phyloP scores from a whole-genome alignment of 2,888 invertebrate species.

The Brachynemurus nebulosus region DNA sequence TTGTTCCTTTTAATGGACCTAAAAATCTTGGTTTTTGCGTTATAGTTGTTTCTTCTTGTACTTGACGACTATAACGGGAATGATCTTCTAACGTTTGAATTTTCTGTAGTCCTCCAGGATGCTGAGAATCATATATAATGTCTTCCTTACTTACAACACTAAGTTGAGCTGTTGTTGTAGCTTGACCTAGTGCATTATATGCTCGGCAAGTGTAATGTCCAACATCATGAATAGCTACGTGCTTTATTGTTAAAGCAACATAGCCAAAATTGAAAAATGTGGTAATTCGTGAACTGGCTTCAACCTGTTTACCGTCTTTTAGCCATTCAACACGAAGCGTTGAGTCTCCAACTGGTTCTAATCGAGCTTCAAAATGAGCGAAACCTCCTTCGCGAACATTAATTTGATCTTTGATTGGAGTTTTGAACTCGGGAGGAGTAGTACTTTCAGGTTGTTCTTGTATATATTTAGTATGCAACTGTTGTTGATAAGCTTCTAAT shows the following conservation, averaged over 20 bases:
- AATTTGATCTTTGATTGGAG: slow-evolving; percentile 75
- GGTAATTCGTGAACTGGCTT: slow-evolving; percentile 86
- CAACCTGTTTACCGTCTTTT: slow-evolving; percentile 78
- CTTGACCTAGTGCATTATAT: slow-evolving; percentile 75
- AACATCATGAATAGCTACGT: slow-evolving; percentile 78
- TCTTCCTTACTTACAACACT: slow-evolving; percentile 76
- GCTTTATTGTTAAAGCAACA: slow-evolving; percentile 85
- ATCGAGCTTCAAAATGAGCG: slow-evolving; percentile 88
- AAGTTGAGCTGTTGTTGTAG: slow-evolving; percentile 65
- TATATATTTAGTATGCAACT: slow-evolving; percentile 64
- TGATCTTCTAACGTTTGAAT: slow-evolving; percentile 82
- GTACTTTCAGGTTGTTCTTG: slow-evolving; percentile 69
- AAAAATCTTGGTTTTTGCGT: slow-evolving; percentile 76
- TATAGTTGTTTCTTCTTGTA: slow-evolving; percentile 55
- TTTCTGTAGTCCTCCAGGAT: slow-evolving; percentile 82
- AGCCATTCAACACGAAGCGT: slow-evolving; percentile 85
- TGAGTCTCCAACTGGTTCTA: slow-evolving; percentile 86
- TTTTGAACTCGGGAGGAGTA: slow-evolving; percentile 74
- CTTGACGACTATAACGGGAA: slow-evolving; percentile 50
- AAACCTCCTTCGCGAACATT: slow-evolving; percentile 84
- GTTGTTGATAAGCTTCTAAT: slow-evolving; percentile 75
- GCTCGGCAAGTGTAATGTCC: slow-evolving; percentile 83
- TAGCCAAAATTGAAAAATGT: slow-evolving; percentile 91
- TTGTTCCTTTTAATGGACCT: slow-evolving; percentile 83
- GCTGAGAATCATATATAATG: slow-evolving; percentile 78